These are phyloP conservation scores for Troides oblongomaculatus DNA, from an alignment of 2,888 invertebrate genomes.

Conservation along the genomic window DNA sequence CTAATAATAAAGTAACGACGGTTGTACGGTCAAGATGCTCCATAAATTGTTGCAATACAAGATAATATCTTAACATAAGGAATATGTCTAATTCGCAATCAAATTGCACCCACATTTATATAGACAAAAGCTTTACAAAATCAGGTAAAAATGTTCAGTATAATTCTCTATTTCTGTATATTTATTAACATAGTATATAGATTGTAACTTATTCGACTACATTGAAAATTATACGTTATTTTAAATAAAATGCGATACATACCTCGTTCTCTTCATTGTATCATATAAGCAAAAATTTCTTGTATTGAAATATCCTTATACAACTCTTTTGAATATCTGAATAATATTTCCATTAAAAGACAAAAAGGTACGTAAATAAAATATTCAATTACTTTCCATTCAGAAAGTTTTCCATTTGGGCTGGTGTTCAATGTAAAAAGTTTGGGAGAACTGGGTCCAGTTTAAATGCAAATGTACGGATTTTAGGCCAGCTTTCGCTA, in stretches of 20 bases:
- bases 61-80: not conserved
- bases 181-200: too few relatives aligned
- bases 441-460: conserved; percentile 52
- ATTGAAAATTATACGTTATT: too few relatives aligned
- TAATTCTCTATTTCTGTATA: too few relatives aligned
- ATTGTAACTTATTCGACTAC: too few relatives aligned
- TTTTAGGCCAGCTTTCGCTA: conserved; percentile 39
- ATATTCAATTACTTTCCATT: conserved; percentile 46
- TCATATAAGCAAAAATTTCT: not conserved
- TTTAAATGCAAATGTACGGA: conserved; percentile 60
- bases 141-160: too few relatives aligned
- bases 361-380: conserved; percentile 40
- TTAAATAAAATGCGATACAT: too few relatives aligned
- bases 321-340: conserved; percentile 17
- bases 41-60: not conserved
- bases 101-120: too few relatives aligned
- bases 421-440: conserved; percentile 62
- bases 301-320: not conserved
- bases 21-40: not conserved
- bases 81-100: too few relatives aligned
- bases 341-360: conserved; percentile 35
- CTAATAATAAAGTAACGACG: conserved; percentile 27
- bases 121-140: too few relatives aligned
- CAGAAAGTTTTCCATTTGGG: conserved; percentile 46
- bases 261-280: not conserved